Base-by-base conservation (phyloP, 2,797 vertebrate genomes). In the Myoxocephalus aenaeus region DNA sequence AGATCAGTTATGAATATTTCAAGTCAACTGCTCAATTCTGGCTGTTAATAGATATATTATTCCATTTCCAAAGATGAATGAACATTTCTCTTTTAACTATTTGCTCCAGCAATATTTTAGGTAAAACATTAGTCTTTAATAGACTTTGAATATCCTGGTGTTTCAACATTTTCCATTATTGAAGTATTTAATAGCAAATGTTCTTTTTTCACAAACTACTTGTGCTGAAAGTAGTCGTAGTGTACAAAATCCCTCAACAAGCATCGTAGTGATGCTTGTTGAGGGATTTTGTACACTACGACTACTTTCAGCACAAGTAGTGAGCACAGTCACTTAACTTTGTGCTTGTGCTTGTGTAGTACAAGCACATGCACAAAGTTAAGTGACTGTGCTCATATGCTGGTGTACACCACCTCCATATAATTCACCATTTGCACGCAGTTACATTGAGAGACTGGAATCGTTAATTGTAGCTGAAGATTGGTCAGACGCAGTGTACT, bases 11-110 rank as follows among this genome's bases (percentile, higher is more conserved):
- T 48, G 44, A 68, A 64, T 72, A 73, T 38, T 65, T 75, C 34
- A 65, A 71, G 51, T 80, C 58, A 75, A 22, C 29, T 57, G 34
- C 36, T 80, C 22, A 66, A 38, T 73, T 70, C 4, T 59, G 22
- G 22, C 22, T 25, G 32, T 32, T 34, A 66, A 66, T 53, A 13
- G 7, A 44, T 25, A 25, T 63, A 32, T 42, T 51, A 72, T 57
- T 66, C 3, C 1, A 56, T 66, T 65, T 62, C 5, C 25, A n/a
- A 61, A 42, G 48, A 51, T 0, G 1, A 66, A 61, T 59, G 18
- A 58, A 25, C 44, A 70, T 48, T 34, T 5, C 20, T 9, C n/a
- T 50, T 62, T 64, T 5, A 75, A 61, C 51, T 2, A 38, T 58
- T 58, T 74, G 34, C 14, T 54, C 14, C 8, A 56, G n/a, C 54